Evolutionary conservation across 64 coral and sea anemone species (phyloP).

Genomic region (Pachyseris speciosa): DNA sequence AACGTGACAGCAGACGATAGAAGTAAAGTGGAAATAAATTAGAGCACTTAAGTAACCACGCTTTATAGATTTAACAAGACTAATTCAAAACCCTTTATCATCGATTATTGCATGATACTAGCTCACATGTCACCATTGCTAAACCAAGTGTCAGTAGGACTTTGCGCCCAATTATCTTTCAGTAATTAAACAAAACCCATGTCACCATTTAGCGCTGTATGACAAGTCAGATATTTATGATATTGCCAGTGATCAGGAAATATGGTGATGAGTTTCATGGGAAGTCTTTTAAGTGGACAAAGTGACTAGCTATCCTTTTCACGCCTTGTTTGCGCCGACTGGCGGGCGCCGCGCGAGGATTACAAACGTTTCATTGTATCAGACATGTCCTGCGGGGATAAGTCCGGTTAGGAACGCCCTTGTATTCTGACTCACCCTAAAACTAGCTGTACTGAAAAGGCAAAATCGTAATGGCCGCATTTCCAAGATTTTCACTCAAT

Average conservation of each 20-base stretch:
- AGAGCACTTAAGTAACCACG: too few relatives aligned
- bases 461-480: too few relatives aligned
- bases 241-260: neutral
- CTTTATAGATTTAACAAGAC: too few relatives aligned
- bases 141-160: neutral
- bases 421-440: neutral
- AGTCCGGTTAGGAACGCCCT: neutral
- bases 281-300: neutral
- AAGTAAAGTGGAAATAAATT: too few relatives aligned
- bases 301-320: neutral
- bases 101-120: too few relatives aligned
- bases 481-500: too few relatives aligned
- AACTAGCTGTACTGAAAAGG: neutral
- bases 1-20: too few relatives aligned
- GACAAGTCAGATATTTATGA: neutral
- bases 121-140: neutral
- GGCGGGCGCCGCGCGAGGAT: neutral
- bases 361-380: neutral
- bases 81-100: too few relatives aligned
- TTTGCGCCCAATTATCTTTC: neutral
- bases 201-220: neutral
- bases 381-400: neutral
- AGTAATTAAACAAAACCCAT: neutral
- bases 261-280: neutral
- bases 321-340: constrained; percentile 14